Evolutionary conservation across 2,888 invertebrate genomes (phyloP).

Genomic region (Drosophila imparisetae): DNA sequence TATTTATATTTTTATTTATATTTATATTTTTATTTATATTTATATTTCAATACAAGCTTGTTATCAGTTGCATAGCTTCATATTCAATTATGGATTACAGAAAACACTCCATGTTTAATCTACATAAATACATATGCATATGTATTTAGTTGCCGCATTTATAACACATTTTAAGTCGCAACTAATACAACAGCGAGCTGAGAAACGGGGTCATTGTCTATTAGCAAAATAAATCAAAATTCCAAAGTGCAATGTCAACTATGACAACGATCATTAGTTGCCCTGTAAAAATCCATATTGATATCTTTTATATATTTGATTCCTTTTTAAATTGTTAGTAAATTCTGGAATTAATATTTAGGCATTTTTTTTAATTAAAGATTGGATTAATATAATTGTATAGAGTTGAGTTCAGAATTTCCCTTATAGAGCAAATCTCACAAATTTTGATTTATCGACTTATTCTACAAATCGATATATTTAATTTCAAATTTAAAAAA

Average conservation of each 20-base stretch:
- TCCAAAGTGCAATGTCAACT: slow-evolving; percentile 31
- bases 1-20: not conserved
- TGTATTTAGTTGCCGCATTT: slow-evolving; percentile 41
- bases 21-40: not conserved
- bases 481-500: not conserved
- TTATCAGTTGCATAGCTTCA: slow-evolving; percentile 46
- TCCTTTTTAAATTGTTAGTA: not conserved
- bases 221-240: slow-evolving; percentile 51
- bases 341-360: no score
- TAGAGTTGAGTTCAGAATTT: not conserved
- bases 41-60: slow-evolving; percentile 2
- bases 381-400: no score
- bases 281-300: slow-evolving; percentile 9
- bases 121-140: slow-evolving; percentile 3
- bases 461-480: not conserved
- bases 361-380: no score
- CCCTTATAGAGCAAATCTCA: not conserved
- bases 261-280: slow-evolving; percentile 23
- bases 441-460: not conserved
- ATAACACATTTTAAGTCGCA: slow-evolving; percentile 47
- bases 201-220: slow-evolving; percentile 67
- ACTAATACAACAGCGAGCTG: slow-evolving; percentile 27
- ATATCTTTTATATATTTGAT: not conserved
- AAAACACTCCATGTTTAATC: slow-evolving; percentile 12
- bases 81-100: slow-evolving; percentile 35